phyloP scores from a whole-genome alignment of 2,888 invertebrate genomes.

The Dasysyrphus tricinctus region DNA sequence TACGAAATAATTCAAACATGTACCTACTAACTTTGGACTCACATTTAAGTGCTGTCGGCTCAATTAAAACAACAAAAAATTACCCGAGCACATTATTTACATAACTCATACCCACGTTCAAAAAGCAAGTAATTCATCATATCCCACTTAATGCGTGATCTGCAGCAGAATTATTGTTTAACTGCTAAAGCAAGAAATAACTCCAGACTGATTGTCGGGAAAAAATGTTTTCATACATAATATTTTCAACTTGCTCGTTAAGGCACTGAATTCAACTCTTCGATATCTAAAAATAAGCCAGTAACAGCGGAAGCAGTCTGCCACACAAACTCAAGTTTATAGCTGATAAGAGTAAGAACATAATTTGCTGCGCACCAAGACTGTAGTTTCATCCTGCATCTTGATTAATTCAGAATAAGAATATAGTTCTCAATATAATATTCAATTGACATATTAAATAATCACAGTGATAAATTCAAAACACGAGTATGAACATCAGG shows the following conservation, averaged over 20 bases:
- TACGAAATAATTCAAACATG: no score
- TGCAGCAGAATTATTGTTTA: constrained; percentile 32
- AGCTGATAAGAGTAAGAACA: constrained; percentile 62
- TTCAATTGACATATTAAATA: background rate
- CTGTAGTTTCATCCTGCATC: constrained; percentile 54
- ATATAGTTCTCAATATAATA: constrained; percentile 11
- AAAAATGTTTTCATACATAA: constrained; percentile 11
- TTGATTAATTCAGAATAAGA: constrained; percentile 59
- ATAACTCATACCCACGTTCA: constrained; percentile 50
- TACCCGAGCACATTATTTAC: constrained; percentile 30
- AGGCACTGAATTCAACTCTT: constrained; percentile 31
- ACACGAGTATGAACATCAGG: constrained; percentile 36
- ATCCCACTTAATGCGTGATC: constrained; percentile 31
- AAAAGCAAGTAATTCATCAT: constrained; percentile 49
- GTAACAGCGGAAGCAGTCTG: constrained; percentile 74
- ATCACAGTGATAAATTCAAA: background rate
- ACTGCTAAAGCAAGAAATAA: constrained; percentile 33
- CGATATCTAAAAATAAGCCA: constrained; percentile 75
- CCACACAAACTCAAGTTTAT: constrained; percentile 58
- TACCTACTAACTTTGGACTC: no score
- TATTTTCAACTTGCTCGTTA: constrained; percentile 16
- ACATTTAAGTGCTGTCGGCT: background rate
- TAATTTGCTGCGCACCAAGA: constrained; percentile 58
- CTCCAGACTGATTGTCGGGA: constrained; percentile 67
- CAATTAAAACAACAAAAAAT: constrained; percentile 54